These are phyloP conservation scores for Elysia chlorotica DNA, from an alignment of 1,140 invertebrate genomes.

Conservation along the genomic window DNA sequence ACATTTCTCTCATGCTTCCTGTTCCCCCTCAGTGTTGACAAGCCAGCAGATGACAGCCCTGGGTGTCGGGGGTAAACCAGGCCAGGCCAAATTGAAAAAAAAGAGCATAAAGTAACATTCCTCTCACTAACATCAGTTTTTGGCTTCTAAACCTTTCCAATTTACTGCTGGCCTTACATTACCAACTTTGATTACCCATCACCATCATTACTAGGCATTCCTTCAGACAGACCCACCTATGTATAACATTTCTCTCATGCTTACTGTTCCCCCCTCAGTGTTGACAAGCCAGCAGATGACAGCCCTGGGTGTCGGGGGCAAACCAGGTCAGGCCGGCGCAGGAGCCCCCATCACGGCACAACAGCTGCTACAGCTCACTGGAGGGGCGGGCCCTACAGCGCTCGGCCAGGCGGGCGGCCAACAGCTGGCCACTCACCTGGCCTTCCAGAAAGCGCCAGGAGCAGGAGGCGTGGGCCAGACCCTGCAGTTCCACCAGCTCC, in stretches of 20 bases:
- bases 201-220: not conserved
- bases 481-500: constrained; percentile 56
- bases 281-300: constrained; percentile 32
- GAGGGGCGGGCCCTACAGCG: constrained; percentile 26
- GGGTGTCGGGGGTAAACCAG: constrained; percentile 31
- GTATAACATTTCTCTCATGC: too few species aligned
- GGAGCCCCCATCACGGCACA: constrained; percentile 33
- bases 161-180: not conserved
- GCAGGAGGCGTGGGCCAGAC: constrained; percentile 32
- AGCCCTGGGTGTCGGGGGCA: constrained; percentile 35
- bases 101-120: too few species aligned
- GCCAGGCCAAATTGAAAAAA: too few species aligned
- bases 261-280: constrained; percentile 9
- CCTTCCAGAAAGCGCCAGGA: constrained; percentile 41
- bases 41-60: constrained; percentile 36
- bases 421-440: constrained; percentile 23
- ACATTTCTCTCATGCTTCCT: too few species aligned
- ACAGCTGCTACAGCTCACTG: constrained; percentile 42
- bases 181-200: not conserved
- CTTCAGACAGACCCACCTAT: not conserved
- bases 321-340: constrained; percentile 23
- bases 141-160: not conserved
- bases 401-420: constrained; percentile 25
- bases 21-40: constrained; percentile 17
- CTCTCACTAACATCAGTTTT: not conserved